Conservation (phyloP, 2,888 invertebrate genomes). For the Andrena minutula region DNA sequence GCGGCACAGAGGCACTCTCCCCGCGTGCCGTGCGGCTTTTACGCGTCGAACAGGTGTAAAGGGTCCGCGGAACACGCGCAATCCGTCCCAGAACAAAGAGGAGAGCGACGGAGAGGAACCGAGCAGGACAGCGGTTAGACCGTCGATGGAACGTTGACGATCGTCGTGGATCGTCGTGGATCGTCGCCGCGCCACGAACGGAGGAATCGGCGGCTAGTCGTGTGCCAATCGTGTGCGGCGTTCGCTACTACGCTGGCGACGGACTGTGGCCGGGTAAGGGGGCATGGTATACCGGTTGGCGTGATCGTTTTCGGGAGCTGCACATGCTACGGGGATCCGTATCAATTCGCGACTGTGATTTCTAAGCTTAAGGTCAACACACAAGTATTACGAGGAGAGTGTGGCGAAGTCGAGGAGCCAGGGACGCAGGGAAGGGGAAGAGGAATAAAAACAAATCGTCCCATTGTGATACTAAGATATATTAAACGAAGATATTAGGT, state of each 20-base stretch:
- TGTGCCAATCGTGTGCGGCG: slow-evolving; percentile 46
- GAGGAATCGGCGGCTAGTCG: slow-evolving; percentile 28
- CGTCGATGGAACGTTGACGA: slow-evolving; percentile 21
- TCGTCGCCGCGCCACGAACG: background rate
- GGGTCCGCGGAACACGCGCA: slow-evolving; percentile 33
- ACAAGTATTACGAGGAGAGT: slow-evolving; percentile 22
- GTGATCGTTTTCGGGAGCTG: slow-evolving; percentile 43
- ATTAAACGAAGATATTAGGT: slow-evolving; percentile 58
- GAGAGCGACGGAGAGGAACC: background rate
- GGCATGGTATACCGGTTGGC: slow-evolving; percentile 31
- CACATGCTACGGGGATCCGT: slow-evolving; percentile 68
- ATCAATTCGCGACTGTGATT: slow-evolving; percentile 76
- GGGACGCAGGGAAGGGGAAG: background rate
- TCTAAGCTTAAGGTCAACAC: slow-evolving; percentile 70
- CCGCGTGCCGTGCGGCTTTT: slow-evolving; percentile 7
- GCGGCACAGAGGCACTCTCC: slow-evolving; percentile 18
- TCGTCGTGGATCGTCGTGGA: slow-evolving; percentile 19
- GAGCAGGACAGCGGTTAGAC: background rate
- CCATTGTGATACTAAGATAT: slow-evolving; percentile 74
- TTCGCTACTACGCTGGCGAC: slow-evolving; percentile 1
- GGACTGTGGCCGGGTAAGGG: background rate
- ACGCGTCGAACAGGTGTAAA: slow-evolving; percentile 26
- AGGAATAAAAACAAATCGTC: slow-evolving; percentile 62
- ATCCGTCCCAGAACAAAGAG: slow-evolving; percentile 58
- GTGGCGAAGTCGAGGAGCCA: too few relatives aligned